Evolutionary conservation across 2,113 vertebrate genomes (phyloP).

Genomic region (Lasiurus cinereus): DNA sequence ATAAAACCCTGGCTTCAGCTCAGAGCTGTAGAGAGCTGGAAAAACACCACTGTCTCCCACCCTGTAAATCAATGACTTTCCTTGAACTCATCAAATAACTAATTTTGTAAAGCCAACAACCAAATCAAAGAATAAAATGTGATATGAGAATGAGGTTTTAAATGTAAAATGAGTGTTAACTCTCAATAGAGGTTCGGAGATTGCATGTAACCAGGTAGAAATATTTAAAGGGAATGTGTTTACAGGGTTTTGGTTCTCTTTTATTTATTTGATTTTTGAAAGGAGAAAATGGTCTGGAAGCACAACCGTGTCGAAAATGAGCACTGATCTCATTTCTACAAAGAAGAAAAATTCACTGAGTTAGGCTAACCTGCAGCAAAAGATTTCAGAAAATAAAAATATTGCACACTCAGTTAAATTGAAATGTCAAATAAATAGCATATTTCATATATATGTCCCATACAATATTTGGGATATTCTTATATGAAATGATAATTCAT

Average conservation of each 20-base stretch:
- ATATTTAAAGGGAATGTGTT: background rate
- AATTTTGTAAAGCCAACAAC: background rate
- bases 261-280: background rate
- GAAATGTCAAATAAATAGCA: background rate
- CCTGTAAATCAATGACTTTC: background rate
- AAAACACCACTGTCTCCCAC: background rate
- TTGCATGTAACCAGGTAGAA: background rate
- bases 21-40: background rate
- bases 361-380: background rate
- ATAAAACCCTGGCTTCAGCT: background rate
- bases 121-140: background rate
- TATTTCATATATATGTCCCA: background rate
- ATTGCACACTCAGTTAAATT: background rate
- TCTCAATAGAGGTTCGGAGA: background rate
- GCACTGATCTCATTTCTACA: background rate
- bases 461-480: background rate
- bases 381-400: background rate
- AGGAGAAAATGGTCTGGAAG: background rate
- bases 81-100: background rate
- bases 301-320: background rate
- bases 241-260: background rate
- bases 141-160: background rate
- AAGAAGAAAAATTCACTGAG: background rate
- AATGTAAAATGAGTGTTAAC: background rate
- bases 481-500: background rate